phyloP scores from a whole-genome alignment of 2,888 invertebrate species.

The Lithophane semibrunnea region DNA sequence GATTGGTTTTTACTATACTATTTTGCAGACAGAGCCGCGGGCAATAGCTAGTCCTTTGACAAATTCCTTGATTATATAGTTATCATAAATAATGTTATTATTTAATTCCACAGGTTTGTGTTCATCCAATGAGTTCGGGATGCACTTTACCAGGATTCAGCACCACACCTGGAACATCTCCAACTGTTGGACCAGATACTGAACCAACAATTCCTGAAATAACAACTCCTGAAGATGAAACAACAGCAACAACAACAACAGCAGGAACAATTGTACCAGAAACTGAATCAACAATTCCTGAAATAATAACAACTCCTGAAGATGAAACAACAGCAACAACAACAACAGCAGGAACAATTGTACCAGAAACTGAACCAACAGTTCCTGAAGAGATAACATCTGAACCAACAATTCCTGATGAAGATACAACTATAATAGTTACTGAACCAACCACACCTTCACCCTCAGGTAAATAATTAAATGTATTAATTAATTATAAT shows the following conservation, averaged over 20 bases:
- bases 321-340: neutral
- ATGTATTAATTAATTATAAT: too few relatives aligned
- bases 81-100: neutral
- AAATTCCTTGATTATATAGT: neutral
- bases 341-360: neutral
- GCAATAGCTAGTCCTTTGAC: neutral
- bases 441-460: too few relatives aligned
- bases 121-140: conserved; percentile 69
- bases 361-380: neutral
- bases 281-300: neutral
- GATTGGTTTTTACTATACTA: too few relatives aligned
- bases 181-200: neutral
- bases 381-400: too few relatives aligned
- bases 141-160: conserved; percentile 70
- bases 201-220: neutral
- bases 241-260: neutral
- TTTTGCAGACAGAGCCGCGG: neutral
- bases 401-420: too few relatives aligned
- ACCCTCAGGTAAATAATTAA: too few relatives aligned
- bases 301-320: neutral
- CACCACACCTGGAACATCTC: conserved; percentile 8
- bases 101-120: conserved; percentile 72
- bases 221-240: too few relatives aligned
- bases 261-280: neutral
- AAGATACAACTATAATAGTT: too few relatives aligned